phyloP scores from a whole-genome alignment of 2,113 vertebrate species.

The Colius striatus region DNA sequence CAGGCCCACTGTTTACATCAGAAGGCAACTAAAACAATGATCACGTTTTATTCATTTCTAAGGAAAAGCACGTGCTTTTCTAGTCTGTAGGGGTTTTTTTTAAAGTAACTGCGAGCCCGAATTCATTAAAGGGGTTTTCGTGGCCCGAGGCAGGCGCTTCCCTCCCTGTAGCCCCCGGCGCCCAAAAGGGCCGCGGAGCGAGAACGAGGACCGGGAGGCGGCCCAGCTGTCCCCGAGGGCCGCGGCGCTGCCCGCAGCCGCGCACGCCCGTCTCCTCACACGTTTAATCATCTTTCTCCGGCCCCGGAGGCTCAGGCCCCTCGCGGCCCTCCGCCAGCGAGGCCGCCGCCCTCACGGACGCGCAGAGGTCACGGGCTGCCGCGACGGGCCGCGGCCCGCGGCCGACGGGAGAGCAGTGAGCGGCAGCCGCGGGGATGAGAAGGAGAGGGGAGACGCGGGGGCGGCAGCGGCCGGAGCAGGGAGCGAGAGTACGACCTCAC shows the following conservation, averaged over 20 bases:
- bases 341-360: neutral
- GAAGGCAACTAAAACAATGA: neutral
- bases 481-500: neutral
- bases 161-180: neutral
- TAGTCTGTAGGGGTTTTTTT: too few species aligned
- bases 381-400: too few species aligned
- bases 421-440: too few species aligned
- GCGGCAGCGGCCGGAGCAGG: neutral
- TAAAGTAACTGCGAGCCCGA: neutral
- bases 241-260: neutral
- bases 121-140: rapidly evolving
- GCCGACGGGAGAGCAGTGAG: neutral
- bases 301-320: too few species aligned
- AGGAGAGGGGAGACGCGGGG: too few species aligned
- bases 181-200: neutral
- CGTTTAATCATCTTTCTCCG: neutral
- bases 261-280: neutral
- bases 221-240: neutral
- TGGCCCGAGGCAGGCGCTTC: neutral
- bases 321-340: neutral
- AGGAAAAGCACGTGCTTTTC: neutral
- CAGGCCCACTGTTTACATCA: neutral
- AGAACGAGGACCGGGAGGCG: rapidly evolving
- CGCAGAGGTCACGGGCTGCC: neutral
- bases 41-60: neutral